Percentiles rank a stretch among this genome's conserved stretches.
phyloP scores from a whole-genome alignment of 2,888 invertebrate genomes.

The Orchestes rusci region DNA sequence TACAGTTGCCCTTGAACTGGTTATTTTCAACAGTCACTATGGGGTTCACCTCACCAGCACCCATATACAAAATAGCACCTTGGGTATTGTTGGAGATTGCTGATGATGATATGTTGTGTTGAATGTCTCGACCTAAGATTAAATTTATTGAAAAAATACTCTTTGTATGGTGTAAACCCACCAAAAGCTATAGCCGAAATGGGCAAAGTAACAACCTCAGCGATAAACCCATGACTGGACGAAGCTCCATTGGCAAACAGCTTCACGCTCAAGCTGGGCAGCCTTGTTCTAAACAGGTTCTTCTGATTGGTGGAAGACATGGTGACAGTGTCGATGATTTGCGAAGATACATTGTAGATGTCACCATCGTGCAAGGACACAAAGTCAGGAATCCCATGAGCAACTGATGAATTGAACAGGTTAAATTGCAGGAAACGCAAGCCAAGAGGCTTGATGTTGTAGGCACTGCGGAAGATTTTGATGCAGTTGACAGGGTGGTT shows the following conservation, averaged over 20 bases:
- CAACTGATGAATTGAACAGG: slow-evolving; percentile 78
- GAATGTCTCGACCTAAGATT: slow-evolving; percentile 74
- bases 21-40: slow-evolving; percentile 80
- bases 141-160: slow-evolving; percentile 7
- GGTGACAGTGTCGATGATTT: slow-evolving; percentile 63
- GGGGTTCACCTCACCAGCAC: slow-evolving; percentile 93
- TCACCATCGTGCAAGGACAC: slow-evolving; percentile 88
- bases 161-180: slow-evolving; percentile 47
- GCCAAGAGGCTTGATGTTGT: slow-evolving; percentile 79
- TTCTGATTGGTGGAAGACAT: slow-evolving; percentile 65
- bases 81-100: slow-evolving; percentile 73
- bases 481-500: slow-evolving; percentile 95
- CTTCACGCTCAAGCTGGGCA: slow-evolving; percentile 79
- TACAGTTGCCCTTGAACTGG: slow-evolving; percentile 79
- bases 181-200: slow-evolving; percentile 85
- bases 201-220: slow-evolving; percentile 92
- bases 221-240: slow-evolving; percentile 91
- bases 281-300: slow-evolving; percentile 65
- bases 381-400: slow-evolving; percentile 75
- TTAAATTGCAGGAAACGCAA: slow-evolving; percentile 86
- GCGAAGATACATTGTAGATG: slow-evolving; percentile 77
- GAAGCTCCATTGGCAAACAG: slow-evolving; percentile 94
- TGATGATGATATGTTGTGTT: slow-evolving; percentile 83
- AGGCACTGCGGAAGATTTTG: slow-evolving; percentile 87
- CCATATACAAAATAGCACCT: slow-evolving; percentile 81